These are phyloP conservation scores for Cantharis rufa DNA, from an alignment of 2,888 invertebrate genomes.

Conservation along the genomic window DNA sequence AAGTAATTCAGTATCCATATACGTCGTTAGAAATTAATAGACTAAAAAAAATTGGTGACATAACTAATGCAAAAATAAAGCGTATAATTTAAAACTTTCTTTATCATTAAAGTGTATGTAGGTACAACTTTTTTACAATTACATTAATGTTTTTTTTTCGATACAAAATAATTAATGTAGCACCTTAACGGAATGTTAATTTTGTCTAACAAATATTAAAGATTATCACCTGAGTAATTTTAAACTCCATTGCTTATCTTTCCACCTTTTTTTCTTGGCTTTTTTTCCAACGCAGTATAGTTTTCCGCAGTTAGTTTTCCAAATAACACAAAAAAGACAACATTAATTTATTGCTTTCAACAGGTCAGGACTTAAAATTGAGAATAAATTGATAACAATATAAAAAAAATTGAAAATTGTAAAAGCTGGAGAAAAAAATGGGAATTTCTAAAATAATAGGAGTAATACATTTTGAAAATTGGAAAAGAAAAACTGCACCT, in stretches of 20 bases:
- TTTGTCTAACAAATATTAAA: background rate
- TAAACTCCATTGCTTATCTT: background rate
- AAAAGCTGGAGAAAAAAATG: too few species aligned
- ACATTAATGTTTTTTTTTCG: background rate
- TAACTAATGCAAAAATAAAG: background rate
- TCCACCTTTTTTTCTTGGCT: too few species aligned
- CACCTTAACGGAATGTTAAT: background rate
- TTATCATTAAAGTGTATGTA: conserved; percentile 1
- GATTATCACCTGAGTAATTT: background rate
- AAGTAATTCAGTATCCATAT: background rate
- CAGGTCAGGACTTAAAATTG: too few species aligned
- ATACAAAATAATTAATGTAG: background rate
- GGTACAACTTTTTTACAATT: background rate
- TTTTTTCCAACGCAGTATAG: too few species aligned
- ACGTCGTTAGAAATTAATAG: conserved; percentile 1
- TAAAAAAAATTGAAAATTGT: too few species aligned
- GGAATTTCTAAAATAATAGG: too few species aligned
- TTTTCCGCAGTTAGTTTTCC: too few species aligned
- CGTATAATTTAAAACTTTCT: conserved; percentile 2
- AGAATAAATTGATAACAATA: too few species aligned
- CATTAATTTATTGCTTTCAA: too few species aligned
- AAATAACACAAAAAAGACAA: too few species aligned
- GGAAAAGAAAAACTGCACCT: too few species aligned
- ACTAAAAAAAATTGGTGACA: conserved; percentile 1
- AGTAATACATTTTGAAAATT: too few species aligned